Evolutionary conservation across 2,888 invertebrate species (phyloP), one percentile per base, ranked within the genome.

Genomic region (Orthonychiurus folsomi): DNA sequence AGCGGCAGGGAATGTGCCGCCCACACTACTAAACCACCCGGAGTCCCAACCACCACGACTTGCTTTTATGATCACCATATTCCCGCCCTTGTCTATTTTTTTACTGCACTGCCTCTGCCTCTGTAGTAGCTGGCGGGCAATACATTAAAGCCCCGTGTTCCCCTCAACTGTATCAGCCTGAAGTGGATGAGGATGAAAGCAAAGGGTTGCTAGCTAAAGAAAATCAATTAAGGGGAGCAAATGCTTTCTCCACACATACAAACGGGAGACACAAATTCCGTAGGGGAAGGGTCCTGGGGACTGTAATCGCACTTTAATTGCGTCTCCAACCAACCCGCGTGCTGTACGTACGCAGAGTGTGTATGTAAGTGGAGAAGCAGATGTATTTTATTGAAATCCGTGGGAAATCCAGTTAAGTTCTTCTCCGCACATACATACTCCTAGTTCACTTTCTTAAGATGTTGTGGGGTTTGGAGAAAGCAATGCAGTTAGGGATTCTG

Each of bases 381-480:
- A 37, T 37, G 37, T 37, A 37, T 37, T 37, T 37, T 37, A 37
- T 37, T 37, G 37, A 37, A 37, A 37, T 37, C 37, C 37, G 37
- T 37, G 37, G 37, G 37, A 37, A 37, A 37, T 37, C 37, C 9
- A 37, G 37, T 37, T 37, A 37, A 37, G 37, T 37, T 37, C 37
- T 37, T 37, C 37, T n/a, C n/a, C n/a, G n/a, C n/a, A n/a, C n/a
- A n/a, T n/a, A n/a, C n/a, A n/a, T n/a, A n/a, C n/a, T n/a, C n/a
- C n/a, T n/a, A n/a, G n/a, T n/a, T n/a, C n/a, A n/a, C n/a, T n/a
- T n/a, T n/a, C n/a, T n/a, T n/a, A 37, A 37, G 37, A 37, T 37
- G 37, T 15, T 37, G 37, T 37, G 5, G 37, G n/a, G 37, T 37
- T 37, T 37, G 37, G 37, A 37, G 37, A 37, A 37, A 37, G 5